Evolutionary conservation across 2,797 vertebrate genomes (phyloP), one percentile per base, ranked within the genome.

Genomic region (Brachyalestes nurse): DNA sequence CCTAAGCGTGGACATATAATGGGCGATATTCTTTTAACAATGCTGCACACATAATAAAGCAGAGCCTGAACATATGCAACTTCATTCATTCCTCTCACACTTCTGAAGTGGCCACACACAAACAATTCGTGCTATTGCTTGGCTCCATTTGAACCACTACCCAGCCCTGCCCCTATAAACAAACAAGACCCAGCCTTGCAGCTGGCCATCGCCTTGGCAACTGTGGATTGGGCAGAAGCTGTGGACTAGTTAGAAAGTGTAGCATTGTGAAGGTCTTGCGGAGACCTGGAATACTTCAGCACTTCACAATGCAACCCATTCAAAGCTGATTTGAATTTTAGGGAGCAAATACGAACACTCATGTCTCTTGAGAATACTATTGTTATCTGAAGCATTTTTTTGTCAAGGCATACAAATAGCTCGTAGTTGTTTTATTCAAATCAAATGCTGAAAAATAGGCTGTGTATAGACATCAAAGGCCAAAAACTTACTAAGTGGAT

Each of bases 131-230:
- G 83, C 92, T 86, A 86, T 90, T 91, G 88, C 89, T 89, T 88
- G 86, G 84, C 88, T 93, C 90, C 89, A 91, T 88, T 88, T 93
- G 90, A 94, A 91, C 91, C 86, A 86, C 89, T 91, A 91, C 92
- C 88, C 93, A 93, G 90, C 80, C 86, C 87, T 90, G 90, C 91
- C 91, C 90, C 91, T 89, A 93, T 93, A 93, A 93, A 94, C 91
- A 91, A 88, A 93, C 93, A 94, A 91, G 92, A 88, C 88, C 73
- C 87, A 88, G 91, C 87, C 90, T 93, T 85, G 92, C 92, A 94
- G 93, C 92, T 93, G 93, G 92, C 91, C 92, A 94, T 94, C 90
- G 89, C 94, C 93, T 89, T 94, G 92, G 93, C 93, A 94, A 94
- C 93, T 65, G 89, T 83, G 88, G 91, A 91, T 88, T 90, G 85